Base-by-base conservation (phyloP, 2,888 invertebrate species). In the Synanthedon vespiformis region DNA sequence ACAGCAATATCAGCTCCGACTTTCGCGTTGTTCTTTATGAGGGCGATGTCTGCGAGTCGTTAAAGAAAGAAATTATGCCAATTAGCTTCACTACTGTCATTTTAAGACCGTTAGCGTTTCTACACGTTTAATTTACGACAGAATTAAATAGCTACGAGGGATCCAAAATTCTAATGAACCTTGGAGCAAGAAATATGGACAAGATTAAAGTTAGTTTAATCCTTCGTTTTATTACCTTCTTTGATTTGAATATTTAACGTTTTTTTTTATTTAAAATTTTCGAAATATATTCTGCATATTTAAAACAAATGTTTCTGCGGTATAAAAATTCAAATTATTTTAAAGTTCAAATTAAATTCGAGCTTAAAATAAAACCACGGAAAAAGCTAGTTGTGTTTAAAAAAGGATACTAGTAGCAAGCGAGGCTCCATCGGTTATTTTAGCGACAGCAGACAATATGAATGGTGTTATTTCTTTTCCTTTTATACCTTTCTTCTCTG, bases 381-480 rank as follows among this genome's bases (percentile, higher is more conserved):
- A 10, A 8, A 34, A 10, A 8, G 8, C 6, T 34, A 34, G 8
- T 34, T 34, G 8, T 34, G 10, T 34, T 34, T 34, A 34, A 18
- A 62, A 88, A 90, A 91, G 91, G 91, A 90, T 93, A 97, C 96
- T 99, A 40, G 97, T 91, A 69, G 85, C 72, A 41, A 99, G 88
- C 13, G 97, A 97, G 62, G 89, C 90, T 41, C 98, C 98, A 12
- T 85, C 74, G 0, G 98, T 98, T n/a, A 94, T 88, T 59, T 91
- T 85, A 22, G 93, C 90, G 22, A 99, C 92, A 62, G 92, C 89
- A 44, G 91, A 80, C 40, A 99, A 84, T 40, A 99, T 88, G 78
- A 93, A 99, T 1, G 99, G 99, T 1, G 99, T 99, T 8, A 98
- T 91, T 62, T 94, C 91, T 80, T 96, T 97, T 2, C 99, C 98